Conservation (phyloP, 2,888 invertebrate species). For the Blastobasis lacticolella region DNA sequence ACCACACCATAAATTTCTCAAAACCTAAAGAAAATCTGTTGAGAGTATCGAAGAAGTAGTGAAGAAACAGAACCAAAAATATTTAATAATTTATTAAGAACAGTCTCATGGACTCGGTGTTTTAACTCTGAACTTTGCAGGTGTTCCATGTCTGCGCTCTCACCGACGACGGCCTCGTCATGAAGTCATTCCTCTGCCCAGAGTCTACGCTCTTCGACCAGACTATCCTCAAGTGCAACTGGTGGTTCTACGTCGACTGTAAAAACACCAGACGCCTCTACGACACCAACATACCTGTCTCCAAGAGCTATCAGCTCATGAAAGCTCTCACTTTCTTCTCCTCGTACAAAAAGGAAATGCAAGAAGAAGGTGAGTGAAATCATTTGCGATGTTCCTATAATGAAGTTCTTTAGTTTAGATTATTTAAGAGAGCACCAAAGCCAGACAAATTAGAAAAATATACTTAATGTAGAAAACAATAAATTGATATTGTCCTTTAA, state of each 20-base stretch:
- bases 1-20: too few species aligned
- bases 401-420: too few species aligned
- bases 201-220: constrained; percentile 94
- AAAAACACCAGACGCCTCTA: constrained; percentile 85
- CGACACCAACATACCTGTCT: constrained; percentile 92
- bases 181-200: constrained; percentile 93
- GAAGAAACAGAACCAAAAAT: neutral
- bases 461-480: too few species aligned
- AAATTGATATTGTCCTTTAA: too few species aligned
- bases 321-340: constrained; percentile 92
- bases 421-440: too few species aligned
- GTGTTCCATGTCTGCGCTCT: constrained; percentile 94
- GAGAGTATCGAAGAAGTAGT: neutral
- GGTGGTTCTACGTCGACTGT: constrained; percentile 96
- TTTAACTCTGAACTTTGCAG: constrained; percentile 55
- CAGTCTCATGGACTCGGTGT: too few species aligned
- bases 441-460: too few species aligned
- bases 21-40: neutral
- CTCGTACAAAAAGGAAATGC: constrained; percentile 82
- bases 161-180: constrained; percentile 90
- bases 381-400: too few species aligned
- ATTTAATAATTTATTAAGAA: too few species aligned
- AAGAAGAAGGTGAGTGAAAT: constrained; percentile 38
- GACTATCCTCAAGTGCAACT: constrained; percentile 92
- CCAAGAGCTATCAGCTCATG: constrained; percentile 93